Conservation (phyloP, 1,140 invertebrate genomes). For the Rhynchophorus ferrugineus region DNA sequence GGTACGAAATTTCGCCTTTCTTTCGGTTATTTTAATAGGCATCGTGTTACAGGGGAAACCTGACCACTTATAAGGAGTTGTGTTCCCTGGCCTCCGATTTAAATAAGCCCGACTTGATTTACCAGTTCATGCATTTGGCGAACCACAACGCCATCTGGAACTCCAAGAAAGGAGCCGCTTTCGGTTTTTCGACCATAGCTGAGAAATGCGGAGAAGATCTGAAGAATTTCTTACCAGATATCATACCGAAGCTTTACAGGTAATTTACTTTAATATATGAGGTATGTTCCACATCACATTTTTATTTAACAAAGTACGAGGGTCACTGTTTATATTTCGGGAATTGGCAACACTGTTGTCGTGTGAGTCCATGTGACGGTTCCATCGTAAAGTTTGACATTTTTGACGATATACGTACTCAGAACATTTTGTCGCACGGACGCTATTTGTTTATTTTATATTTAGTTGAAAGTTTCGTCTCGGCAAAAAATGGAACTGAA, state of each 20-base stretch:
- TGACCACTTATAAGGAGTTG: conserved; percentile 89
- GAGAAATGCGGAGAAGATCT: conserved; percentile 73
- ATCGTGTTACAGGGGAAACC: conserved; percentile 56
- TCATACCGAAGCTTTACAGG: conserved; percentile 83
- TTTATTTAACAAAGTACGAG: too few species aligned
- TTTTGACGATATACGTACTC: too few species aligned
- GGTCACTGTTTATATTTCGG: too few species aligned
- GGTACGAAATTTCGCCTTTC: conserved; percentile 45
- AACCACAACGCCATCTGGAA: conserved; percentile 93
- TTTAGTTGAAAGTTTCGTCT: too few species aligned
- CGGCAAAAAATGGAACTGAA: too few species aligned
- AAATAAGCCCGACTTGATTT: conserved; percentile 89
- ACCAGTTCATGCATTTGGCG: conserved; percentile 91
- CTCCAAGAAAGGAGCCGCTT: conserved; percentile 85
- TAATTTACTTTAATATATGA: conserved; percentile 40
- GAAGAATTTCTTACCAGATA: conserved; percentile 69
- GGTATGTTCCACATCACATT: too few species aligned
- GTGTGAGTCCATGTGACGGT: too few species aligned
- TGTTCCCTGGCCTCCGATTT: conserved; percentile 88
- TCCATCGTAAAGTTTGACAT: too few species aligned
- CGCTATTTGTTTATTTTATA: too few species aligned
- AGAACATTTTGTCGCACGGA: too few species aligned
- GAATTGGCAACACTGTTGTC: too few species aligned
- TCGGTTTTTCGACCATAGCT: conserved; percentile 81
- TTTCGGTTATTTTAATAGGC: not conserved